phyloP scores from a whole-genome alignment of 2,113 vertebrate species.

The Paramisgurnus dabryanus region DNA sequence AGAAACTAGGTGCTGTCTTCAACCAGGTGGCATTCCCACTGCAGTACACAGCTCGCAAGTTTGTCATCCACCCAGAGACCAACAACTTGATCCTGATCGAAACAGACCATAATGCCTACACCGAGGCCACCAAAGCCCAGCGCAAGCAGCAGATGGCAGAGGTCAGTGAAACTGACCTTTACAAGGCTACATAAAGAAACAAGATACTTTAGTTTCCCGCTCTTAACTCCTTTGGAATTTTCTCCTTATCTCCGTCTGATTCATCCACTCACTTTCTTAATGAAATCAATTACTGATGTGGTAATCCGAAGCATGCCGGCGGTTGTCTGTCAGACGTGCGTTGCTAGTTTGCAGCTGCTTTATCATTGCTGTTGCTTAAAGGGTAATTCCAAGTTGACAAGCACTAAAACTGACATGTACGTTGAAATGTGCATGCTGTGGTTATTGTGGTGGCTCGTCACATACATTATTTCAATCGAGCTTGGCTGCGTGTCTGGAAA shows the following conservation, averaged over 20 bases:
- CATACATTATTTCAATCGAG: not conserved
- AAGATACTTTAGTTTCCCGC: not conserved
- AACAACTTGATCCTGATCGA: slow-evolving; percentile 96
- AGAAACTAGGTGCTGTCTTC: slow-evolving; percentile 97
- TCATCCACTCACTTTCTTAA: not conserved
- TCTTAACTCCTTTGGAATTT: not conserved
- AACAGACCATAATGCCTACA: slow-evolving; percentile 97
- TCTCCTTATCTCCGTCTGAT: not conserved
- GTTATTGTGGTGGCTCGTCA: slow-evolving; percentile 7
- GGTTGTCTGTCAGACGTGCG: not conserved
- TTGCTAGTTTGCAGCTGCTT: not conserved
- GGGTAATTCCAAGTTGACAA: slow-evolving; percentile 15
- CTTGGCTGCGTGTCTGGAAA: not conserved
- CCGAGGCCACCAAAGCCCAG: slow-evolving; percentile 96
- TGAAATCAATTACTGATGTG: not conserved
- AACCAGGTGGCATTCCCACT: slow-evolving; percentile 97
- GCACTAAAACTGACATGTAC: not conserved
- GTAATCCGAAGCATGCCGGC: not conserved
- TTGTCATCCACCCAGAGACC: slow-evolving; percentile 97
- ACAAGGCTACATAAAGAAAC: not conserved
- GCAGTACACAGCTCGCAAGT: slow-evolving; percentile 96
- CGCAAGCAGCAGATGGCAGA: slow-evolving; percentile 99
- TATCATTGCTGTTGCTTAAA: not conserved
- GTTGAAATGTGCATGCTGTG: not conserved
- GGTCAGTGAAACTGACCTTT: slow-evolving; percentile 67